Evolutionary conservation across 1,140 invertebrate genomes (phyloP), one percentile per base, ranked within the genome.

Genomic region (Lepidurus packardi): DNA sequence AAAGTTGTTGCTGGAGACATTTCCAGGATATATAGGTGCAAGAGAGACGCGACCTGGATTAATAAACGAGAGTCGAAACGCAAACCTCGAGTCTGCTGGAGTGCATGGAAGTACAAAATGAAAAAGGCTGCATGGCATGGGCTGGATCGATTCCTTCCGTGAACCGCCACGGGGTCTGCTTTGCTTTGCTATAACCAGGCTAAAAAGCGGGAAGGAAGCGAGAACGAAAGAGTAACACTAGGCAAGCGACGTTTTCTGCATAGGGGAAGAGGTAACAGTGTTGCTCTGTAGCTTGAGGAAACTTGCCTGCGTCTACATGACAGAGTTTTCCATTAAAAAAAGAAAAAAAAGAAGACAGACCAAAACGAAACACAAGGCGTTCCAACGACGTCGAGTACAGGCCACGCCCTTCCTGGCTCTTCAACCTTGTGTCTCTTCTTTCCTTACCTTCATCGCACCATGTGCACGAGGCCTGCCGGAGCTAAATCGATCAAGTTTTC

Each of bases 101-200:
- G 16, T 65, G 16, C 53, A 16, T 65, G 53, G 53, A 65, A 65
- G 53, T 65, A 65, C 21, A 65, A 65, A 65, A 65, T 7, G 53
- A 21, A 21, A 65, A 65, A 65, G 13, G 53, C 53, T 65, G 53
- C 53, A 21, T 13, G 16, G 13, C 53, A 65, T 65, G 53, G 53
- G 53, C 53, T 65, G 53, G 53, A 65, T 65, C 53, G 53, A 65
- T 65, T 65, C 53, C 53, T 65, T n/a, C 53, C 53, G 53, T 65
- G 53, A 65, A 65, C 53, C 16, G 53, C 53, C 21, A 65, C 53
- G 53, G 53, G 21, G 53, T 65, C 53, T 65, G 9, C 53, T 65
- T 16, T 65, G 53, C 53, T 65, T 9, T 9, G 53, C 53, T 65
- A 65, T 65, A 65, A 65, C 21, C 53, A n/a, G 53, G 21, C 21